These are phyloP conservation scores for Bufo gargarizans DNA, from an alignment of 2,113 vertebrate species.

Conservation along the genomic window DNA sequence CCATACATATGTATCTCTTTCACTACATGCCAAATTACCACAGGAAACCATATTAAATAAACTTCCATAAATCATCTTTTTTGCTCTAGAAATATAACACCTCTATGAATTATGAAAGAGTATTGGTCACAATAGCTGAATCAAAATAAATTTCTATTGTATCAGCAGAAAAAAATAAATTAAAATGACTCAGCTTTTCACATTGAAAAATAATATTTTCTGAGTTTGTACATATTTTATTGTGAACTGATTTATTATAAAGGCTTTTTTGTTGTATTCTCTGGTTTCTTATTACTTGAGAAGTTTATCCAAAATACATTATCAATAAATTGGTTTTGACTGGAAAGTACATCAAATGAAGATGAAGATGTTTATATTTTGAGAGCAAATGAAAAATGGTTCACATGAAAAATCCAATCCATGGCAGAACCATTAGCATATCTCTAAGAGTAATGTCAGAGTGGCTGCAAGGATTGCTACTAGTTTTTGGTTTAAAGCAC, in stretches of 20 bases:
- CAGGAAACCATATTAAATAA: constrained; percentile 31
- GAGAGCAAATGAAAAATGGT: not conserved
- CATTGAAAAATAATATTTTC: constrained; percentile 1
- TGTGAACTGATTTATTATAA: constrained; percentile 28
- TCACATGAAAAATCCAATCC: not conserved
- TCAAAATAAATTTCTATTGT: constrained; percentile 35
- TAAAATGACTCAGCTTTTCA: constrained; percentile 29
- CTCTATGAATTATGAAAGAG: constrained; percentile 53
- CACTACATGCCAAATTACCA: constrained; percentile 38
- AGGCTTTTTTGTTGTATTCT: not conserved
- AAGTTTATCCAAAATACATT: constrained; percentile 18
- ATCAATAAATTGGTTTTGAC: constrained; percentile 6
- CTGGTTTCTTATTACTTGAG: constrained; percentile 5
- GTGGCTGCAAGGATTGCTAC: not conserved
- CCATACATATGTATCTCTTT: constrained; percentile 40
- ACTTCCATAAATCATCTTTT: constrained; percentile 47
- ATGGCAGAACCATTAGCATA: not conserved
- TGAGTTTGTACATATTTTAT: constrained; percentile 15
- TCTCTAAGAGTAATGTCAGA: not conserved
- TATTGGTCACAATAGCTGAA: constrained; percentile 48
- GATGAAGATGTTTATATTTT: constrained; percentile 1
- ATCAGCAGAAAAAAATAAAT: constrained; percentile 50
- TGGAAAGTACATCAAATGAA: constrained; percentile 11
- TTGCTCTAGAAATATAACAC: not conserved
- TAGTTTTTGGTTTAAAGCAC: not conserved